Conservation (phyloP, 1,140 invertebrate species). For the Anastrepha ludens region DNA sequence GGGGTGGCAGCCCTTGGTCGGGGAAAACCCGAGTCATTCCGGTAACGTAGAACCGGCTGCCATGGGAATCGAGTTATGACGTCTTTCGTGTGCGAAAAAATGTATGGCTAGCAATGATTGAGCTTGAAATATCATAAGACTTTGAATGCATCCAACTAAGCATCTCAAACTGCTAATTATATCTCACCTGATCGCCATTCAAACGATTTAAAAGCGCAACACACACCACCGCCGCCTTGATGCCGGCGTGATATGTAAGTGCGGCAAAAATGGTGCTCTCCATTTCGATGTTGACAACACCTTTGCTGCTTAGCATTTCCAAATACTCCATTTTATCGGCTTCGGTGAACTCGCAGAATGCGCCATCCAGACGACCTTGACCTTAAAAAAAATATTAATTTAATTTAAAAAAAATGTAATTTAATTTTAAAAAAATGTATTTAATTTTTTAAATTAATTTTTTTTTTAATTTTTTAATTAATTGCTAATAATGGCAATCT, state of each 20-base stretch:
- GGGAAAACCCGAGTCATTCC: too few relatives aligned
- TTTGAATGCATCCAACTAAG: too few relatives aligned
- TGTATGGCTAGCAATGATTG: too few relatives aligned
- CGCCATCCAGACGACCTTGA: constrained; percentile 95
- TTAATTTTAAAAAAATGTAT: background rate
- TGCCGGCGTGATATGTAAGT: constrained; percentile 94
- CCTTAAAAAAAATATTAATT: constrained; percentile 73
- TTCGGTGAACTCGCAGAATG: constrained; percentile 95
- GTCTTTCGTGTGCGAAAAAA: too few relatives aligned
- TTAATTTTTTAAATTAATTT: too few relatives aligned
- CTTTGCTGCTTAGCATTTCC: constrained; percentile 82
- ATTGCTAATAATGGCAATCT: too few relatives aligned
- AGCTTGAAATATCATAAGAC: too few relatives aligned
- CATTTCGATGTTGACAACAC: constrained; percentile 98
- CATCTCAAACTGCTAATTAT: too few relatives aligned
- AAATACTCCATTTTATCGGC: constrained; percentile 93
- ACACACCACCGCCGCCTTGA: constrained; percentile 94
- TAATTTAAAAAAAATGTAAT: background rate
- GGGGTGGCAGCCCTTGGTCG: too few relatives aligned
- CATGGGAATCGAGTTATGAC: too few relatives aligned
- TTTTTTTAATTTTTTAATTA: too few relatives aligned
- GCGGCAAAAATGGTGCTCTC: constrained; percentile 91
- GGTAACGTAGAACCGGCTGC: too few relatives aligned
- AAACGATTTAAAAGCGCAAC: constrained; percentile 95
- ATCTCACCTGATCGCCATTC: constrained; percentile 91